These are phyloP conservation scores for Margarornis squamiger DNA, from an alignment of 2,797 vertebrate species.

Conservation along the genomic window DNA sequence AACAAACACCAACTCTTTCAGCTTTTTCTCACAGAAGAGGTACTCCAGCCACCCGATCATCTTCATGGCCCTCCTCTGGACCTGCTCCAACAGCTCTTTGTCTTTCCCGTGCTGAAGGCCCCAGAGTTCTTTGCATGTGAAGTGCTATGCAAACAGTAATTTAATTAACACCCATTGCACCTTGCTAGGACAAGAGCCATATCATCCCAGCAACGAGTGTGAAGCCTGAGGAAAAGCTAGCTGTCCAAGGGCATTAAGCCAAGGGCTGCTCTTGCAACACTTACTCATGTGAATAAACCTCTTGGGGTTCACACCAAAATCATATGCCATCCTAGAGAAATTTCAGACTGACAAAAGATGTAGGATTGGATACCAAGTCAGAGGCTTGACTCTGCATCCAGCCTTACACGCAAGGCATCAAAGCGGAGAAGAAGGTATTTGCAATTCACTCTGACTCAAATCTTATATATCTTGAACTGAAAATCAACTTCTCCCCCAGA, in stretches of 20 bases:
- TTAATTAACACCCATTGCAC: background rate
- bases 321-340: background rate
- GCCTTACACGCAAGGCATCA: background rate
- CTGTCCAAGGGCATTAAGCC: background rate
- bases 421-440: background rate
- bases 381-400: background rate
- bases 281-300: background rate
- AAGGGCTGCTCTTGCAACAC: background rate
- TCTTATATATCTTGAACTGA: background rate
- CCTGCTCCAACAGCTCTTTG: background rate
- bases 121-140: background rate
- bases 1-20: background rate
- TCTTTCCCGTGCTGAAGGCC: background rate
- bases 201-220: background rate
- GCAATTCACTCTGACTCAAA: background rate
- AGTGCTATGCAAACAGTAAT: background rate
- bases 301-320: background rate
- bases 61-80: too few relatives aligned
- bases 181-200: accelerated
- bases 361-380: background rate
- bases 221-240: background rate
- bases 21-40: background rate
- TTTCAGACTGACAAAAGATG: background rate
- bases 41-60: background rate
- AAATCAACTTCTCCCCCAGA: background rate